Base-by-base conservation (phyloP, 2,113 vertebrate species). In the Taxidea taxus region DNA sequence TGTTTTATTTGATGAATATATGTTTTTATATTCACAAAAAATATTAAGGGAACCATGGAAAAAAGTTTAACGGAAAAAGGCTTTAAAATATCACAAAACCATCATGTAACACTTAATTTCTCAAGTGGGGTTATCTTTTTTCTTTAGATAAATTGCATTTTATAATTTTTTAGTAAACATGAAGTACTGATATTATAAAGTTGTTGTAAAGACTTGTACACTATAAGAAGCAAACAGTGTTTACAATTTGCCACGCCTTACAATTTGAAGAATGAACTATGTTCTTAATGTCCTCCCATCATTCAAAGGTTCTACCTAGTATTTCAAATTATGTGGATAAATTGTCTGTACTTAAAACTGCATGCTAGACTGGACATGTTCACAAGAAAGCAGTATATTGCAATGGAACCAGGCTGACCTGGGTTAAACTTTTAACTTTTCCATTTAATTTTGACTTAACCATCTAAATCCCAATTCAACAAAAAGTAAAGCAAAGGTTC, bases 21-120 rank as follows among this genome's bases (percentile, higher is more conserved):
- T 84, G 86, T 92, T 94, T 90, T 92, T 80, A 54, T 87, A 86
- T 54, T 87, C 15, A 81, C 56, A 49, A 94, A 84, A 92, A 80
- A 84, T n/a, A 90, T 72, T 89, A 75, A 90, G 49, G 89, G 29
- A 87, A 91, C 82, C 62, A 68, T 83, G 68, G 34, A 58, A 92
- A 92, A 91, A 68, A 56, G 12, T 78, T 83, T 60, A 86, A 86
- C 1, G 84, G 54, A n/a, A 97, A 97, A 96, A 89, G 44, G 37
- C 20, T 72, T 92, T 92, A 77, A 95, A 97, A 94, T 91, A 80
- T 56, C 44, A 95, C 37, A 85, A 83, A 97, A 83, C 13, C 49
- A 83, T 68, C 49, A 87, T 56, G 70, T 94, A 95, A 83, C 39
- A 94, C 18, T 77, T 25, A 74, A 74, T 47, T 37, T 77, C 91